phyloP scores from a whole-genome alignment of 2,797 vertebrate species.

The Xenentodon cancila region DNA sequence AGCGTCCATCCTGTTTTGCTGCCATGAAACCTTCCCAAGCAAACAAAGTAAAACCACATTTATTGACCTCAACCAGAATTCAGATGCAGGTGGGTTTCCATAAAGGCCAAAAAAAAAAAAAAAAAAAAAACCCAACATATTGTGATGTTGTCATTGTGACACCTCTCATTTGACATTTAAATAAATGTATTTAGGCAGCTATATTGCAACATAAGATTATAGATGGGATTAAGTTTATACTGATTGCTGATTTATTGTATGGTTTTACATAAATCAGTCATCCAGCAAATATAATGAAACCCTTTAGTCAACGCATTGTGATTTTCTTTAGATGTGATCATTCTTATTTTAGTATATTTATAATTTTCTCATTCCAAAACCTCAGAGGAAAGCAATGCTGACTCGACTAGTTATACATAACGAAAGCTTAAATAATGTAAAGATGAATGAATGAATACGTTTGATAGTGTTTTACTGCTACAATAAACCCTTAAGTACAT shows the following conservation, averaged over 20 bases:
- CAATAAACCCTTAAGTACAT: no score
- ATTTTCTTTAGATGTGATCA: no score
- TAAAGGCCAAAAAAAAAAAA: constrained; percentile 36
- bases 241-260: neutral
- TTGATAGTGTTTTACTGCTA: no score
- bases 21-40: constrained; percentile 66
- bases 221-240: neutral
- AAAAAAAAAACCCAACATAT: constrained; percentile 5
- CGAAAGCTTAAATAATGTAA: no score
- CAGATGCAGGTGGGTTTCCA: constrained; percentile 37
- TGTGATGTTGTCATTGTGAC: constrained; percentile 19
- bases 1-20: constrained; percentile 59
- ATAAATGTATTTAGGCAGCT: neutral
- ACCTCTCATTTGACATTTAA: constrained; percentile 10
- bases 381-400: no score
- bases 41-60: constrained; percentile 58
- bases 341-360: no score
- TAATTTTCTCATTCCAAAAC: no score
- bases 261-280: neutral
- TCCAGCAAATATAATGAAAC: no score
- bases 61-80: constrained; percentile 51
- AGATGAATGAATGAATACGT: no score
- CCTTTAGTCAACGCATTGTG: no score
- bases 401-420: no score
- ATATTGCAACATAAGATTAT: neutral